A percentile compares a stretch with the other conserved stretches of the same genome.
Conservation (phyloP, 2,113 vertebrate genomes). For the Opisthocomus hoazin region DNA sequence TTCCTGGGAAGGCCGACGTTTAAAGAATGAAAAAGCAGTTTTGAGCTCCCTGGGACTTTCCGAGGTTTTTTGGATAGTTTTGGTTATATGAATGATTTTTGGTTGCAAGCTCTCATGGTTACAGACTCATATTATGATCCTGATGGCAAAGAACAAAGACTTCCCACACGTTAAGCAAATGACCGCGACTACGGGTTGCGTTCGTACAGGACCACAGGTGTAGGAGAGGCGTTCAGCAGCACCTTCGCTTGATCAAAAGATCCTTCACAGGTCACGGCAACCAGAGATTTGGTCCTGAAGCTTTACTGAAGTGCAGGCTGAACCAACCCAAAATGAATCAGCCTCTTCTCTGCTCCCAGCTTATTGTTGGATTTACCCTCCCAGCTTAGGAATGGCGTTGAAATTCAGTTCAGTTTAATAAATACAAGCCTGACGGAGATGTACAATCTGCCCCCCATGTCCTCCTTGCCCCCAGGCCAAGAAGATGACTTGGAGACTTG, state of each 20-base stretch:
- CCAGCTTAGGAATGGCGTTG: not conserved
- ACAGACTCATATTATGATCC: not conserved
- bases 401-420: not conserved
- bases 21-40: not conserved
- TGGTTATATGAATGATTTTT: not conserved
- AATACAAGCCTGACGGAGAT: not conserved
- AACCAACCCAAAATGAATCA: not conserved
- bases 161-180: rapidly evolving
- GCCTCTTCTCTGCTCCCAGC: not conserved
- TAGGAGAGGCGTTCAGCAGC: not conserved
- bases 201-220: not conserved
- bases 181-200: rapidly evolving
- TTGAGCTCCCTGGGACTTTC: not conserved
- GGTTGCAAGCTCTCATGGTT: not conserved
- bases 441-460: rapidly evolving
- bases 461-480: not conserved
- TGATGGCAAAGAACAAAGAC: not conserved
- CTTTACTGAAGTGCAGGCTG: not conserved
- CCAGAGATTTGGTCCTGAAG: not conserved
- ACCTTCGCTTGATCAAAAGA: not conserved
- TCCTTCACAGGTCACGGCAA: not conserved
- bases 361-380: not conserved
- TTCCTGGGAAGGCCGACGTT: not conserved
- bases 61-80: not conserved
- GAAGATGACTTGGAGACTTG: not conserved